These are phyloP conservation scores for Phymatocera aterrima DNA, from an alignment of 2,888 invertebrate genomes.

Conservation along the genomic window DNA sequence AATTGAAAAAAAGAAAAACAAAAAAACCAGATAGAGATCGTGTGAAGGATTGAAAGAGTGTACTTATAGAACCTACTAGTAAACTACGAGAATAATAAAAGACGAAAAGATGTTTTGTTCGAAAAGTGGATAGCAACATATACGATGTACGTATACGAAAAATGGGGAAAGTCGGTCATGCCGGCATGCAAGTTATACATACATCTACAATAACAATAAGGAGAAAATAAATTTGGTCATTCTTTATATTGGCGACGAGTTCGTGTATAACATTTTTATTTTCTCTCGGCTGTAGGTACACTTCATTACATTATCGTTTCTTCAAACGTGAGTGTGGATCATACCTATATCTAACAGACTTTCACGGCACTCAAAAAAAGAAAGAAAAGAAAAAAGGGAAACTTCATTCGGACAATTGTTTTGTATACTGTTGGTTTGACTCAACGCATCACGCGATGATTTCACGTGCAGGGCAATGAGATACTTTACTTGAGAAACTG, in stretches of 20 bases:
- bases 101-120: neutral
- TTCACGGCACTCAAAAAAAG: conserved; percentile 29
- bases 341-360: neutral
- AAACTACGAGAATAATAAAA: too few species aligned
- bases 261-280: neutral
- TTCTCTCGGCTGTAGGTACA: neutral
- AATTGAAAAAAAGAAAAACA: neutral
- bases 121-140: neutral
- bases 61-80: too few species aligned
- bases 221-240: conserved; percentile 27
- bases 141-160: neutral
- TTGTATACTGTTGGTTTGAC: neutral
- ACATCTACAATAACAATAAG: too few species aligned
- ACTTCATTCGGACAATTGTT: conserved; percentile 15
- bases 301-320: neutral
- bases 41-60: too few species aligned
- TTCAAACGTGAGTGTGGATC: too few species aligned
- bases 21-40: too few species aligned
- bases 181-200: neutral
- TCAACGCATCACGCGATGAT: conserved; percentile 34
- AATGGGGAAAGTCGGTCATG: conserved; percentile 16
- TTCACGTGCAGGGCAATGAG: conserved; percentile 37
- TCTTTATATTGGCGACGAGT: conserved; percentile 17
- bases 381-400: too few species aligned
- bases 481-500: conserved; percentile 41